A percentile compares a stretch with the other conserved stretches of the same genome.
Evolutionary conservation across 2,888 invertebrate genomes (phyloP).

Genomic region (Callyntrura guangdongensis): DNA sequence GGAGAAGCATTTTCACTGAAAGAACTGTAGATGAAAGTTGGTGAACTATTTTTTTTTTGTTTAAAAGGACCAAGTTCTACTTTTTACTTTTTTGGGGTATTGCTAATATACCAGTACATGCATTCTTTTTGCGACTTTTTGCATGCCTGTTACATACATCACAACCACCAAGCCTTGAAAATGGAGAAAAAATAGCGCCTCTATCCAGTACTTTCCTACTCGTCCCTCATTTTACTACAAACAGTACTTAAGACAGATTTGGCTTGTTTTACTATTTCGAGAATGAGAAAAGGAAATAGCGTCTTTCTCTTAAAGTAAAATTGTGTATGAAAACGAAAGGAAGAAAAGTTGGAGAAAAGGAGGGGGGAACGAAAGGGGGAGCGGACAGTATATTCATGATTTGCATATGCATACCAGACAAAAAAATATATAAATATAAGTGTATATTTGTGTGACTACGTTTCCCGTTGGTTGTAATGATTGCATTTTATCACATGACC

Average conservation of each 20-base stretch:
- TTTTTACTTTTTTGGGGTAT: conserved; percentile 53
- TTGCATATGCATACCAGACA: background rate
- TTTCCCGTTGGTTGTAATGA: background rate
- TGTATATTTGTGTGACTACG: conserved; percentile 15
- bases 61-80: conserved; percentile 69
- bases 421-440: background rate
- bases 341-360: conserved; percentile 5
- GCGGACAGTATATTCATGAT: background rate
- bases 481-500: conserved; percentile 10
- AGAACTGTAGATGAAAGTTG: conserved; percentile 62
- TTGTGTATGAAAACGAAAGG: conserved; percentile 38
- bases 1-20: conserved; percentile 21
- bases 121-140: background rate
- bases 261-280: conserved; percentile 61
- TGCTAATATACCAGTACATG: conserved; percentile 27
- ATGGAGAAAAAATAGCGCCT: conserved; percentile 1
- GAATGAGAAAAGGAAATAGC: conserved; percentile 72
- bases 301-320: conserved; percentile 50
- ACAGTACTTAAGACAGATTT: conserved; percentile 61
- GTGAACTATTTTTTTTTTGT: conserved; percentile 68
- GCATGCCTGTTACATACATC: background rate
- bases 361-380: background rate
- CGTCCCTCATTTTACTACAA: conserved; percentile 46
- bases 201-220: conserved; percentile 3
- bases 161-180: background rate